Evolutionary conservation across 1,140 invertebrate species (phyloP).

Genomic region (Papilio aristodemus): DNA sequence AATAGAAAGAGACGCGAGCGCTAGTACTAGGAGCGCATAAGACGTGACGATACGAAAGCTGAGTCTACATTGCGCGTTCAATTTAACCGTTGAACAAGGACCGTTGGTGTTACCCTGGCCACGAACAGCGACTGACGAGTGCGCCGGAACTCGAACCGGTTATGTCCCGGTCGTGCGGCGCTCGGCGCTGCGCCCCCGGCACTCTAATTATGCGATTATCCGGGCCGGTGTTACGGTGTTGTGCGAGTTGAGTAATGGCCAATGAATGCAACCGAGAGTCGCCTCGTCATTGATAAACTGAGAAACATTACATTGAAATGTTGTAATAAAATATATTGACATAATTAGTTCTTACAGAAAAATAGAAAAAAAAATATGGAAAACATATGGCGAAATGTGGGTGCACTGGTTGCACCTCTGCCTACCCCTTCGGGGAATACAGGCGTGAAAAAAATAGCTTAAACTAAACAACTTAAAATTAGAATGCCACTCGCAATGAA

Average conservation of each 20-base stretch:
- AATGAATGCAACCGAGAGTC: background rate
- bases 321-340: no score
- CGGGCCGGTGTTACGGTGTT: background rate
- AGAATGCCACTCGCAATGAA: no score
- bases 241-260: conserved; percentile 1
- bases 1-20: conserved; percentile 19
- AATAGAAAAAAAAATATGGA: no score
- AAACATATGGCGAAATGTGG: no score
- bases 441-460: no score
- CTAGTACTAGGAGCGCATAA: conserved; percentile 17
- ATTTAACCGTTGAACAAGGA: background rate
- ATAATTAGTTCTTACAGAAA: no score
- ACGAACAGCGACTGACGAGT: background rate
- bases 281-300: background rate
- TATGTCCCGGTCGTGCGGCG: background rate
- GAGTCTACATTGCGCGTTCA: background rate
- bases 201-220: conserved; percentile 12
- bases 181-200: background rate
- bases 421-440: no score
- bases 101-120: background rate
- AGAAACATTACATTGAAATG: no score
- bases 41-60: background rate
- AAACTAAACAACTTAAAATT: no score
- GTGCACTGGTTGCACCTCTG: no score
- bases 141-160: conserved; percentile 9